Base-by-base conservation (phyloP, 2,797 vertebrate genomes). In the Ctenopoma kingsleyae region DNA sequence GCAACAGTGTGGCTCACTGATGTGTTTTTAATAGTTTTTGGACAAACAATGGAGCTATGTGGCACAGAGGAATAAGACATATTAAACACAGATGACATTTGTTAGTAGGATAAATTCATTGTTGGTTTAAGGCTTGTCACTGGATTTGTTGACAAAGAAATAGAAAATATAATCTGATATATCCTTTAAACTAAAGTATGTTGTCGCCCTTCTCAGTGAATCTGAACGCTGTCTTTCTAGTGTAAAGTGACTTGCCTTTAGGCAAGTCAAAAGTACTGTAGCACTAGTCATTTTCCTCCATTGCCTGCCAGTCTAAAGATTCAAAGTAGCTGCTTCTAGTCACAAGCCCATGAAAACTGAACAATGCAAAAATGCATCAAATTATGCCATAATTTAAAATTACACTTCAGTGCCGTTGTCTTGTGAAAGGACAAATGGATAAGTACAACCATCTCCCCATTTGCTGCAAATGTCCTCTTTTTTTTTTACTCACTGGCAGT, bases 381-480 rank as follows among this genome's bases (percentile, higher is more conserved):
- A 70, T 47, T 84, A 86, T 81, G 80, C 77, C 79, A 86, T 82
- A 74, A 86, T 81, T 89, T 80, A 85, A 83, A 87, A 85, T 81
- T 76, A 76, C 48, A 70, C 57, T 83, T 87, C 78, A 85, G 86
- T 86, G 64, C 52, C 4, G 53, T 38, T 10, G 67, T 61, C 69
- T 54, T 36, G 67, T 67, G 76, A 65, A 66, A 84, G 83, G 76
- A 89, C 81, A 78, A 69, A 78, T n/a, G 15, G 67, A 51, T 70
- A 79, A 82, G 55, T 67, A 35, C 73, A 84, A 74, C 70, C 83
- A 50, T 76, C 81, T 68, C 61, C 65, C 52, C 73, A 52, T 83
- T 88, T 82, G 74, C 80, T 79, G 76, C 78, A 78, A 82, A 88
- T 35, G 54, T 57, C 40, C 72, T 82, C 71, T 76, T 67, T 76